Evolutionary conservation across 2,888 invertebrate genomes (phyloP).

Genomic region (Drosophila emarginata): DNA sequence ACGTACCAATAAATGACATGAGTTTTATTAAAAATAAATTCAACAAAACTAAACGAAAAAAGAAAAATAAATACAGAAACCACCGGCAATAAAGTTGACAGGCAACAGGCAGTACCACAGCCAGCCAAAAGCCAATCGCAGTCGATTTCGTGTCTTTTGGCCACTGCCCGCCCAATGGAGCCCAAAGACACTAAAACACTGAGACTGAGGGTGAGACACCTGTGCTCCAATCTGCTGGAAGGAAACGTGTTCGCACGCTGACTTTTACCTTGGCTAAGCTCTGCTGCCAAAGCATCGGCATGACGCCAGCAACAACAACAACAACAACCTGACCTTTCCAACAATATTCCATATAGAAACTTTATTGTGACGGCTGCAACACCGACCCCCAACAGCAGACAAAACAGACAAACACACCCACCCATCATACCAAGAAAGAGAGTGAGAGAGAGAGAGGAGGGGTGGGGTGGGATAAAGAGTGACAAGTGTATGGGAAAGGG

Average conservation of each 20-base stretch:
- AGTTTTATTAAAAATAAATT: conserved; percentile 60
- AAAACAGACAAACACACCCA: conserved; percentile 53
- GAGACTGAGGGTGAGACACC: conserved; percentile 56
- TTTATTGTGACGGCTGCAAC: conserved; percentile 26
- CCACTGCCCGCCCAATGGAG: conserved; percentile 19
- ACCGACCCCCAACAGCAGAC: conserved; percentile 41
- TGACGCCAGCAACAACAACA: conserved; percentile 50
- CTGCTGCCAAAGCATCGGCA: conserved; percentile 34
- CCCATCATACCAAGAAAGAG: conserved; percentile 21
- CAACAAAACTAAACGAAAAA: conserved; percentile 23
- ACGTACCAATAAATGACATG: conserved; percentile 65
- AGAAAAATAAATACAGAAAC: not conserved
- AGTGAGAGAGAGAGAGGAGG: not conserved
- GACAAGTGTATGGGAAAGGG: not conserved
- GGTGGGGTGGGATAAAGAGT: not conserved
- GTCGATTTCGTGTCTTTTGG: conserved; percentile 38
- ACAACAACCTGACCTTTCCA: conserved; percentile 59
- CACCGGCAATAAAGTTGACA: conserved; percentile 49
- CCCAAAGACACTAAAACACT: not conserved
- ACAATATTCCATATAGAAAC: conserved; percentile 23
- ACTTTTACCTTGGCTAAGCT: conserved; percentile 20
- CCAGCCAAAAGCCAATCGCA: conserved; percentile 54
- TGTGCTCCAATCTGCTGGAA: conserved; percentile 62
- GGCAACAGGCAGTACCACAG: conserved; percentile 46
- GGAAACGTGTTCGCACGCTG: conserved; percentile 73